Percentiles rank a stretch among this genome's conserved stretches.
These are phyloP conservation scores for Iselma pallidipennis DNA, from an alignment of 2,888 invertebrate genomes.

Conservation along the genomic window DNA sequence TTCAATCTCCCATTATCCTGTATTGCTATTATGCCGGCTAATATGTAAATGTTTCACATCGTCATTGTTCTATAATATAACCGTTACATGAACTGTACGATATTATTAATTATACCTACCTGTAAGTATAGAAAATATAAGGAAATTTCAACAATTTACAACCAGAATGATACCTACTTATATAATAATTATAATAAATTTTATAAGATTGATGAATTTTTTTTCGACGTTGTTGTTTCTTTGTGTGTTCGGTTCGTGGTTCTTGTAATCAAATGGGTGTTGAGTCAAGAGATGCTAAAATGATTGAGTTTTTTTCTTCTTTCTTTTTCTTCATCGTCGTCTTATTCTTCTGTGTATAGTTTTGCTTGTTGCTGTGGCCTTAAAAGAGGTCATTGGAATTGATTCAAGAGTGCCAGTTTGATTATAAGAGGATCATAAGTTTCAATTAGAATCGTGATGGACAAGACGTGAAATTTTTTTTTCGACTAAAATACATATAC, in stretches of 20 bases:
- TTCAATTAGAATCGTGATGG: not conserved
- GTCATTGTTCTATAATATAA: not conserved
- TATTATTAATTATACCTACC: not conserved
- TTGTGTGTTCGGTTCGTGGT: no score
- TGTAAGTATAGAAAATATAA: no score
- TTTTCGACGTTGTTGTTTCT: no score
- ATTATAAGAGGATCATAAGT: not conserved
- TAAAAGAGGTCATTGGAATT: not conserved
- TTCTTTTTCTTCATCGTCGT: not conserved
- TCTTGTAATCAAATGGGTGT: not conserved
- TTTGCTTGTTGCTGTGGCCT: no score
- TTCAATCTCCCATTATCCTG: not conserved
- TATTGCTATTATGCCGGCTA: not conserved
- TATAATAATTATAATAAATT: no score
- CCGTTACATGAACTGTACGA: not conserved
- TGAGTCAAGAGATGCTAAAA: not conserved
- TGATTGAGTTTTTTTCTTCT: not conserved
- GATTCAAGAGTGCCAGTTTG: not conserved
- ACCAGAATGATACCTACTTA: not conserved
- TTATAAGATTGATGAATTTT: not conserved
- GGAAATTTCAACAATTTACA: not conserved
- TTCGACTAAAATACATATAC: no score
- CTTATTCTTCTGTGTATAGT: not conserved
- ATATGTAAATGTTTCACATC: not conserved
- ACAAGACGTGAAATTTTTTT: not conserved